Evolutionary conservation across 1,140 invertebrate genomes (phyloP).

Genomic region (Drosophila lowei): DNA sequence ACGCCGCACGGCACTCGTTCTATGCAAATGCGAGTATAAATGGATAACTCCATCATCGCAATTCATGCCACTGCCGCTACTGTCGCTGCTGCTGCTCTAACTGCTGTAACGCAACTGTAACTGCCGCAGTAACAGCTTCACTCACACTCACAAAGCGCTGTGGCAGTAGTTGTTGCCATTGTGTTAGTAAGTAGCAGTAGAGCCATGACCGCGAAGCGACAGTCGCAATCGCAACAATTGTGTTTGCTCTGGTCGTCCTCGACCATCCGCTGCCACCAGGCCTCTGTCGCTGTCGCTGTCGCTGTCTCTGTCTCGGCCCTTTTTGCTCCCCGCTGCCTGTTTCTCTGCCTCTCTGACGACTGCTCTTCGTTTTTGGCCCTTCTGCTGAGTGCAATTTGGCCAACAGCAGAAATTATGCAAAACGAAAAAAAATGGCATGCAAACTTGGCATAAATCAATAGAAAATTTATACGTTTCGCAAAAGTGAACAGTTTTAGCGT

Average conservation of each 20-base stretch:
- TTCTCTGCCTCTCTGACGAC: neutral
- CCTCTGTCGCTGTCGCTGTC: neutral
- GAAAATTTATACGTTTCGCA: constrained; percentile 80
- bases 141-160: neutral
- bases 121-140: constrained; percentile 23
- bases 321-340: neutral
- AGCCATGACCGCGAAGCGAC: constrained; percentile 67
- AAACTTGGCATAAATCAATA: constrained; percentile 82
- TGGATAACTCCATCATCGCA: constrained; percentile 80
- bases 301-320: neutral
- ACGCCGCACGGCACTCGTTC: constrained; percentile 25
- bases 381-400: constrained; percentile 66
- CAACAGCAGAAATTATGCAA: constrained; percentile 79
- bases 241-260: constrained; percentile 53
- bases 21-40: constrained; percentile 80
- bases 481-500: constrained; percentile 71
- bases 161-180: constrained; percentile 31
- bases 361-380: constrained; percentile 14
- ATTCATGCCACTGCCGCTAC: constrained; percentile 59
- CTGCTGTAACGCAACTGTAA: constrained; percentile 36
- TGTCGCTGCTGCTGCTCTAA: constrained; percentile 28
- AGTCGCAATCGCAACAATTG: constrained; percentile 71
- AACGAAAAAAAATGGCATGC: constrained; percentile 77
- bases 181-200: constrained; percentile 56
- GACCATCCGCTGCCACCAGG: constrained; percentile 5